Conservation (phyloP, 2,797 vertebrate species). For the Mus minutoides region DNA sequence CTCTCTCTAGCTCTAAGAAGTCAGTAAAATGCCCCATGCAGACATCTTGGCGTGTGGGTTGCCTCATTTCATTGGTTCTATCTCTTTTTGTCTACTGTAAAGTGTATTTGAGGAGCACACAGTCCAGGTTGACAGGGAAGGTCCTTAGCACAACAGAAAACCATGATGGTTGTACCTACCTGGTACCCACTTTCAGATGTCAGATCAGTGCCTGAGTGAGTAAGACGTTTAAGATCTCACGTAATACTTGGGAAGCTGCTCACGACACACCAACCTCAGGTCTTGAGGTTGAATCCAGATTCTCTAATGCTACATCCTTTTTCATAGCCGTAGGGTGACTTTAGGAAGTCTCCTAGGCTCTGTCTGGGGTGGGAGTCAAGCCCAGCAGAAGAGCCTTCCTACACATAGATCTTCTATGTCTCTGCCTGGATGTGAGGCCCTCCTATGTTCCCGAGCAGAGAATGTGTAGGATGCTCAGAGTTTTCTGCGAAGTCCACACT, state of each 20-base stretch:
- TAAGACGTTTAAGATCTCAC: neutral
- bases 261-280: neutral
- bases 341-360: neutral
- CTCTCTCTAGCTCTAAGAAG: neutral
- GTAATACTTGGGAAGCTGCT: neutral
- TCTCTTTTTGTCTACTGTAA: neutral
- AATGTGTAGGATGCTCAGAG: neutral
- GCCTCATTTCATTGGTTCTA: neutral
- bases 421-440: too few species aligned
- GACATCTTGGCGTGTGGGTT: neutral
- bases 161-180: too few species aligned
- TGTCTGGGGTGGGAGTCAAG: neutral
- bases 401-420: neutral
- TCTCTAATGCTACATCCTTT: neutral
- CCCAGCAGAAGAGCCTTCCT: neutral
- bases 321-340: neutral
- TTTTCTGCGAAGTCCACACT: neutral
- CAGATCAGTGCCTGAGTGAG: neutral
- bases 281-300: neutral
- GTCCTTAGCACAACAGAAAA: neutral
- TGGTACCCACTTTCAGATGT: fast-evolving
- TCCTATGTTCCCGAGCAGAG: neutral
- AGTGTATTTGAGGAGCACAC: neutral
- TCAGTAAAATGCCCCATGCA: neutral
- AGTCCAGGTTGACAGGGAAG: neutral